Evolutionary conservation across 2,113 vertebrate genomes (phyloP).

Genomic region (Trematomus loennbergii): DNA sequence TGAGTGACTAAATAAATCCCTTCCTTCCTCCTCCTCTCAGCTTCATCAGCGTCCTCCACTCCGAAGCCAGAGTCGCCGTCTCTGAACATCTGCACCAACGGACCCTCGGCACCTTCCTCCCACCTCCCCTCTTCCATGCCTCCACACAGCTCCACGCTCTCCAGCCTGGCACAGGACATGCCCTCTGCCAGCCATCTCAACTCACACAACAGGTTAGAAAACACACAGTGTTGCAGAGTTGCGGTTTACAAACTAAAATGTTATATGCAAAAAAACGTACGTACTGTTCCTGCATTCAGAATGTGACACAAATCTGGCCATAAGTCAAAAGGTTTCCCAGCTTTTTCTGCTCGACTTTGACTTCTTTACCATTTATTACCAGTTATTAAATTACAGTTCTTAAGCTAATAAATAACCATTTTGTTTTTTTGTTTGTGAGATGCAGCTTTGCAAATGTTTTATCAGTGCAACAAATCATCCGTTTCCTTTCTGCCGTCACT

Average conservation of each 20-base stretch:
- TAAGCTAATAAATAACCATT: too few relatives aligned
- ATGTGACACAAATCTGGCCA: too few relatives aligned
- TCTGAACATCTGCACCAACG: constrained; percentile 82
- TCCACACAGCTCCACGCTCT: constrained; percentile 83
- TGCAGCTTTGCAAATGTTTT: too few relatives aligned
- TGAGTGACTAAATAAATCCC: not conserved
- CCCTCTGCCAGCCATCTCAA: constrained; percentile 85
- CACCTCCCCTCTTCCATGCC: constrained; percentile 85
- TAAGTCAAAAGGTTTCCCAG: too few relatives aligned
- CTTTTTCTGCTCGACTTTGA: too few relatives aligned
- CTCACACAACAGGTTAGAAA: constrained; percentile 89
- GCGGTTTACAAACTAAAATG: not conserved
- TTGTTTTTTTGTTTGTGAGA: too few relatives aligned
- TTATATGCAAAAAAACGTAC: too few relatives aligned
- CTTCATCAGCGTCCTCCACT: constrained; percentile 85
- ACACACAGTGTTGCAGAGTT: not conserved
- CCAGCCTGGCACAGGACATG: constrained; percentile 87
- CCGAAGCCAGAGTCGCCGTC: constrained; percentile 89
- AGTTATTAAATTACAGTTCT: too few relatives aligned
- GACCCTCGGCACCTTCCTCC: constrained; percentile 80
- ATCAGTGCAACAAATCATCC: constrained; percentile 15
- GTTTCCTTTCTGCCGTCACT: constrained; percentile 74
- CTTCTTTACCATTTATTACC: too few relatives aligned
- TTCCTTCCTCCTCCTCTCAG: constrained; percentile 66
- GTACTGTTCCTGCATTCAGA: too few relatives aligned